Base-by-base conservation (phyloP, 2,888 invertebrate genomes). In the Diplazon laetatorius region DNA sequence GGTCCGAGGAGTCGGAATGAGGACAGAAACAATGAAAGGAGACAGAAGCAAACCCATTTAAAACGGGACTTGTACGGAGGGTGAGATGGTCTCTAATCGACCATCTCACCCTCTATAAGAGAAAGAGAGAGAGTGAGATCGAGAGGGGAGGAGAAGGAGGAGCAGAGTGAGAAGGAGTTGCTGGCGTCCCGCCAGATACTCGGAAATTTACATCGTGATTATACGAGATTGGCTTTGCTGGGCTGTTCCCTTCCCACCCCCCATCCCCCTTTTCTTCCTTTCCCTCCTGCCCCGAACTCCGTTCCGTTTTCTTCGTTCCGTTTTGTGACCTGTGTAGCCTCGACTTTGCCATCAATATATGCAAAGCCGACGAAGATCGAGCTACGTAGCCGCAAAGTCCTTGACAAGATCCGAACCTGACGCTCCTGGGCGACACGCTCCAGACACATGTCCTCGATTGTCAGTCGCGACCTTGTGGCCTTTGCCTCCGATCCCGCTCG, bases 121-220 rank as follows among this genome's bases (percentile, higher is more conserved):
- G 42, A 42, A 12, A 42, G 3, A 42, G 42, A n/a, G 42, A 42
- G n/a, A 42, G 6, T 2, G 2, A 42, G n/a, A 42, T 42, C 3
- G 42, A 42, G 42, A 42, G 42, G 2, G 6, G 6, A 12, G 42
- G 12, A 2, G n/a, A 42, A 2, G 10, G n/a, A 12, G 37, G 37
- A 9, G 18, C 57, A 12, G 18, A 25, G 25, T 30, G 62, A n/a
- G 44, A 63, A 9, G 46, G 14, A 48, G 14, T 46, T 16, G 10
- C 46, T 63, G 72, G 76, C 74, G 48, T 50, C 57, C 59, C 30
- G 71, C 75, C 80, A 82, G 70, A 70, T 76, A 76, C 72, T 69
- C 62, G 39, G 20, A 72, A 80, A 80, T 81, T 82, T 77, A 76
- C 76, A 81, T 81, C 37, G 55, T 72, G 50, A 78, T 82, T 80